Conservation (phyloP, 2,113 vertebrate genomes). For the Barnardius zonarius region DNA sequence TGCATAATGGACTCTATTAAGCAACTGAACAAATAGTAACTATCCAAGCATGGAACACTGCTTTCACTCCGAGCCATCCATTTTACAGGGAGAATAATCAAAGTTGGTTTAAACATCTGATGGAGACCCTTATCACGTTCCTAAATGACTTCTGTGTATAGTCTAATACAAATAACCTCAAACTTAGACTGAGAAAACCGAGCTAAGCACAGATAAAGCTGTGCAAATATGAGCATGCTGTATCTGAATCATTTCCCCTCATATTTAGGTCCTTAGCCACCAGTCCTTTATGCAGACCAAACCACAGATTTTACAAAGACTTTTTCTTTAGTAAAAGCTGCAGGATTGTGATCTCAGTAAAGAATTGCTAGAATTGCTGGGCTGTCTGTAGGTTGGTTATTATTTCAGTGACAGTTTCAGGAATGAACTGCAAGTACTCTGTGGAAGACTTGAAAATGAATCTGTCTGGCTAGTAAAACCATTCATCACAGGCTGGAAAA, state of each 20-base stretch:
- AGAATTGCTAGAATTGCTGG: neutral
- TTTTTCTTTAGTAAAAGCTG: neutral
- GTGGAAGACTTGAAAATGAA: neutral
- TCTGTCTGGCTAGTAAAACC: neutral
- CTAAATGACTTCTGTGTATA: neutral
- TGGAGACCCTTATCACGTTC: neutral
- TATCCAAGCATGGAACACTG: neutral
- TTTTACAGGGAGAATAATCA: neutral
- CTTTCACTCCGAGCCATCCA: neutral
- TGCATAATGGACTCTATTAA: conserved; percentile 29
- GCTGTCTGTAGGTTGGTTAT: neutral
- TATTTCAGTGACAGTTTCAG: neutral
- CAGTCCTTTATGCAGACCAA: neutral
- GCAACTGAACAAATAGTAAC: neutral
- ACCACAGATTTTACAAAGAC: neutral
- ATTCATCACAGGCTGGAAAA: neutral
- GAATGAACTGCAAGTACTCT: neutral
- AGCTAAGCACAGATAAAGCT: neutral
- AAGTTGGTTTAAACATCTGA: neutral
- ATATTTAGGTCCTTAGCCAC: neutral
- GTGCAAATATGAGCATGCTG: neutral
- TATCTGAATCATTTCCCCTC: neutral
- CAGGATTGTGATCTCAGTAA: neutral
- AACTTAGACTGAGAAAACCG: neutral
- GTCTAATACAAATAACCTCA: neutral